phyloP scores from a whole-genome alignment of 2,888 invertebrate species.

The Orthonychiurus folsomi region DNA sequence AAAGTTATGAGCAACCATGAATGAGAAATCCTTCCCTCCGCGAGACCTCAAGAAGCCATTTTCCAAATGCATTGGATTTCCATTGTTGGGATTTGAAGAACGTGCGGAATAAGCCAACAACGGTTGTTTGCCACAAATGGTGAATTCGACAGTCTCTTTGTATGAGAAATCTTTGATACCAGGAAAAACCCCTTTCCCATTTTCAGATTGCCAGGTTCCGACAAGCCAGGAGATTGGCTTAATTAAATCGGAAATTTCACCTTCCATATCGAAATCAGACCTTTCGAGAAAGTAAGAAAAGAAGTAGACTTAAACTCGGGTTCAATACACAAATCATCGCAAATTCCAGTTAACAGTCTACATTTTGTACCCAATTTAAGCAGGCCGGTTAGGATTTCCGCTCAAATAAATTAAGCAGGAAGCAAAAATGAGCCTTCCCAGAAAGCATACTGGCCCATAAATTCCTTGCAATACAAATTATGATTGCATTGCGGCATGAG shows the following conservation, averaged over 20 bases:
- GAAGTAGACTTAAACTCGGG: too few species aligned
- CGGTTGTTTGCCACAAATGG: constrained; percentile 43
- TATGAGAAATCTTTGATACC: constrained; percentile 53
- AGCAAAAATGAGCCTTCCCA: too few species aligned
- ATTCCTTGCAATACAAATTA: too few species aligned
- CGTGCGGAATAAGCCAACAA: constrained; percentile 52
- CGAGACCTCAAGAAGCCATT: constrained; percentile 54
- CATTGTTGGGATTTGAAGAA: constrained; percentile 50
- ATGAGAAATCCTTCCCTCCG: constrained; percentile 49
- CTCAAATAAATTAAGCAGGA: too few species aligned
- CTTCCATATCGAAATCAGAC: too few species aligned
- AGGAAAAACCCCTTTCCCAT: constrained; percentile 52
- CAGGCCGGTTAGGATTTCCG: too few species aligned
- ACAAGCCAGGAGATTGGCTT: constrained; percentile 53
- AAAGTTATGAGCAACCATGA: constrained; percentile 55
- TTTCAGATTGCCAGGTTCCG: constrained; percentile 52
- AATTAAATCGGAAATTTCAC: constrained; percentile 45
- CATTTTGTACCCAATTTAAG: too few species aligned
- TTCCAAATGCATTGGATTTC: constrained; percentile 55
- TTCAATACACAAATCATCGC: too few species aligned
- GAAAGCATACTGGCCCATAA: too few species aligned
- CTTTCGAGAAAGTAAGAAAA: not conserved
- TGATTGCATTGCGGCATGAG: too few species aligned
- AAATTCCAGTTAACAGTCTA: too few species aligned
- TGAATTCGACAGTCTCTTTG: constrained; percentile 45